Percentiles rank a stretch among this genome's conserved stretches.
phyloP scores from a whole-genome alignment of 2,113 vertebrate species.

The Tricholaema leucomelas region DNA sequence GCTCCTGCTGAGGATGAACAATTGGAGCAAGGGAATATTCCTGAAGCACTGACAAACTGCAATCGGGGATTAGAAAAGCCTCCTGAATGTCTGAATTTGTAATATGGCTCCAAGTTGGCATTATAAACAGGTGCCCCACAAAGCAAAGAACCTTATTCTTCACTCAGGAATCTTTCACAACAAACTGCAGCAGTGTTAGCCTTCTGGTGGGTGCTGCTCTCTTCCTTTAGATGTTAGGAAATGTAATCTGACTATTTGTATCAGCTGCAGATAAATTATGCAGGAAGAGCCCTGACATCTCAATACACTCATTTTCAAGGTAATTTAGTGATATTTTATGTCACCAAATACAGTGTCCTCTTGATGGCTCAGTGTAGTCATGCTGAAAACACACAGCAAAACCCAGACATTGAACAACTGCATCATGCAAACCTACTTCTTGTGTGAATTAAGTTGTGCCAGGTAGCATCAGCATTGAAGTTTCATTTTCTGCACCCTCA shows the following conservation, averaged over 20 bases:
- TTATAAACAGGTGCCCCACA: conserved; percentile 29
- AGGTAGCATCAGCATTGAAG: not conserved
- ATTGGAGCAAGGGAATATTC: conserved; percentile 62
- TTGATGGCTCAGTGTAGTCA: not conserved
- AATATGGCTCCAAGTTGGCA: conserved; percentile 16
- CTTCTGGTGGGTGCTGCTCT: not conserved
- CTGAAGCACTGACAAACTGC: conserved; percentile 58
- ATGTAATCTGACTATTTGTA: not conserved
- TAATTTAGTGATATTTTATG: not conserved
- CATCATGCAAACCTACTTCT: not conserved
- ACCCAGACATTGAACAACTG: not conserved
- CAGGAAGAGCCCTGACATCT: not conserved
- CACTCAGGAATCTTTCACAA: not conserved
- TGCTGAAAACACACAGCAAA: not conserved
- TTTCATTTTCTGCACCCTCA: not conserved
- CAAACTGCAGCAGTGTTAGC: not conserved
- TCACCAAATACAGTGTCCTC: not conserved
- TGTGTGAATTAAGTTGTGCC: not conserved
- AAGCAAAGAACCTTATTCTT: not conserved
- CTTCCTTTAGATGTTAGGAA: not conserved
- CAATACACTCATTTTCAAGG: not conserved
- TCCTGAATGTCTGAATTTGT: conserved; percentile 51
- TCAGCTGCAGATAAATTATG: not conserved
- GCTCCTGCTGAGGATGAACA: conserved; percentile 62
- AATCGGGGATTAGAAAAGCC: conserved; percentile 59